A percentile compares a stretch with the other conserved stretches of the same genome.
Evolutionary conservation across 2,113 vertebrate species (phyloP).

Genomic region (Synodontis membranacea): DNA sequence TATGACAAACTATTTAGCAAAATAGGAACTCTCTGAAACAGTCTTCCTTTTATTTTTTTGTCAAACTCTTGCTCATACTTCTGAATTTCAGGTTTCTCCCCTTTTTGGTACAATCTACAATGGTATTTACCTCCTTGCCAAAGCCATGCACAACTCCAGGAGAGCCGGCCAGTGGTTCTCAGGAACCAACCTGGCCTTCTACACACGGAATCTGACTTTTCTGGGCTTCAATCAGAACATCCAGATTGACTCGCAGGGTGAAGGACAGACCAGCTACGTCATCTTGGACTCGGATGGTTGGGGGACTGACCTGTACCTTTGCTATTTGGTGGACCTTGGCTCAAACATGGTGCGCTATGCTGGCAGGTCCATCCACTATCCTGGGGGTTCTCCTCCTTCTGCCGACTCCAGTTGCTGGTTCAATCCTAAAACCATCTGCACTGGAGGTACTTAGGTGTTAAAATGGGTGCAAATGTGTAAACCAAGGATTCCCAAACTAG

Average conservation of each 20-base stretch:
- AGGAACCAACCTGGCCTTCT: slow-evolving; percentile 73
- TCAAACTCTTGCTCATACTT: not conserved
- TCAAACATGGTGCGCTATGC: slow-evolving; percentile 67
- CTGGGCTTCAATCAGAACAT: slow-evolving; percentile 82
- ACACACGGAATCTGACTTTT: slow-evolving; percentile 76
- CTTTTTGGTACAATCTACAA: slow-evolving; percentile 93
- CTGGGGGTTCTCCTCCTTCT: slow-evolving; percentile 71
- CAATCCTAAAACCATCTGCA: slow-evolving; percentile 74
- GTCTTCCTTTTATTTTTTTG: not conserved
- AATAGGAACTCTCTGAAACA: not conserved
- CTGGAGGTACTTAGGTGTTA: slow-evolving; percentile 74
- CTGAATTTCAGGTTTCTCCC: slow-evolving; percentile 78
- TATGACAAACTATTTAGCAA: not conserved
- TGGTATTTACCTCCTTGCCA: slow-evolving; percentile 81
- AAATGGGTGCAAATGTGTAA: not conserved
- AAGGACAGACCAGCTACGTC: slow-evolving; percentile 75
- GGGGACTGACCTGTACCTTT: slow-evolving; percentile 74
- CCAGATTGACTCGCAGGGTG: slow-evolving; percentile 72
- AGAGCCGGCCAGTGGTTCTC: slow-evolving; percentile 66
- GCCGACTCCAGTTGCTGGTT: slow-evolving; percentile 88
- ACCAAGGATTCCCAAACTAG: not conserved
- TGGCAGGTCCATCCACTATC: slow-evolving; percentile 77
- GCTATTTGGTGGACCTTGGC: slow-evolving; percentile 74
- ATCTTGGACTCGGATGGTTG: slow-evolving; percentile 81
- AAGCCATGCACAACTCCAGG: slow-evolving; percentile 73